phyloP scores from a whole-genome alignment of 2,797 vertebrate species.

The Pelochelys cantorii region DNA sequence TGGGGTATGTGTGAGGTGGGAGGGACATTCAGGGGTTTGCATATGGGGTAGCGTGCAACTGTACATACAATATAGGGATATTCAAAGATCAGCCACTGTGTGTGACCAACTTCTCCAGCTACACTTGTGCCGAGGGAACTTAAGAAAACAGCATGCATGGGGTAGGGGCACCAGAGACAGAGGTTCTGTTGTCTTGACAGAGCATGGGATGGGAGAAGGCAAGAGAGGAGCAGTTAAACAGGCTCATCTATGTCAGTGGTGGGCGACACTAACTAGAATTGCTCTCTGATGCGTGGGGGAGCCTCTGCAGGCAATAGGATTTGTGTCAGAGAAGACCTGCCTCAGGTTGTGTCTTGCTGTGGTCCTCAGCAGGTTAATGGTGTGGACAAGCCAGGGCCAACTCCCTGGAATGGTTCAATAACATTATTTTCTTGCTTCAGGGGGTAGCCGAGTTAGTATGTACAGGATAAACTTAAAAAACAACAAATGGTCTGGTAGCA shows the following conservation, averaged over 20 bases:
- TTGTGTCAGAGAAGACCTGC: not conserved
- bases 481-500: too few relatives aligned
- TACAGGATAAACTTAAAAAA: too few relatives aligned
- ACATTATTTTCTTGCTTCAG: not conserved
- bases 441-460: too few relatives aligned
- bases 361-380: not conserved
- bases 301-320: not conserved
- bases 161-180: not conserved
- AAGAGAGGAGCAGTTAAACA: not conserved
- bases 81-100: not conserved
- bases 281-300: not conserved
- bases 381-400: not conserved
- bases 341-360: not conserved
- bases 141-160: not conserved
- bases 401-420: rapidly evolving
- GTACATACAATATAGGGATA: not conserved
- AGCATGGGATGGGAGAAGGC: not conserved
- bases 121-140: rapidly evolving
- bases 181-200: not conserved
- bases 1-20: not conserved
- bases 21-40: not conserved
- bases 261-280: not conserved
- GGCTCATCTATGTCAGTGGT: not conserved
- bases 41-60: not conserved
- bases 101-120: not conserved